phyloP scores from a whole-genome alignment of 2,797 vertebrate species.

The Argyrosomus regius region DNA sequence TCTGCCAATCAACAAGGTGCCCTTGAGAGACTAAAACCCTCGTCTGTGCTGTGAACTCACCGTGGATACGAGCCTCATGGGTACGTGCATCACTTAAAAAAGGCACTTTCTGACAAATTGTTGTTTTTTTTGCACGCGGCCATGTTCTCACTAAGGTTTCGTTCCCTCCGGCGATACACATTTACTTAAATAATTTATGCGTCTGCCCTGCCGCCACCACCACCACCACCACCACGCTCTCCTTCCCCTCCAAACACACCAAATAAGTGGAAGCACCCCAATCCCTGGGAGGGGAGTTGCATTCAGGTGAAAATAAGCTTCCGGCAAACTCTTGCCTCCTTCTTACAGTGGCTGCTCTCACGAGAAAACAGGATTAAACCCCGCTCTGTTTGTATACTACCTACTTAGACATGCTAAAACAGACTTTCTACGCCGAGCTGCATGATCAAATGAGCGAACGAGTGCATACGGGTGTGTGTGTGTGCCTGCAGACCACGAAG shows the following conservation, averaged over 20 bases:
- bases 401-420: constrained; percentile 63
- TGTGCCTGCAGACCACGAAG: constrained; percentile 23
- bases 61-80: constrained; percentile 17
- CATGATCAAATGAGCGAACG: constrained; percentile 35
- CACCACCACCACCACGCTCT: neutral
- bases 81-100: constrained; percentile 37
- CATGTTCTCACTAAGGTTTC: constrained; percentile 33
- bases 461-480: neutral
- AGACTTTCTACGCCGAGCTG: constrained; percentile 40
- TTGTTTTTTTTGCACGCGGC: constrained; percentile 17
- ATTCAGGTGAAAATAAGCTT: constrained; percentile 62
- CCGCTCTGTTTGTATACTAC: constrained; percentile 60
- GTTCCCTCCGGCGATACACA: constrained; percentile 45
- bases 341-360: constrained; percentile 57
- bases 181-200: constrained; percentile 69
- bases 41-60: neutral
- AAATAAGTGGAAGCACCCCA: constrained; percentile 49
- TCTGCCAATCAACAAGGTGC: constrained; percentile 27
- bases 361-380: constrained; percentile 73
- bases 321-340: constrained; percentile 59
- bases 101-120: constrained; percentile 32
- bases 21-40: constrained; percentile 30
- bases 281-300: constrained; percentile 51
- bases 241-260: constrained; percentile 31
- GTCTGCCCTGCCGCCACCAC: neutral